A percentile compares a stretch with the other conserved stretches of the same genome.
These are phyloP conservation scores for Drosophila anceps DNA, from an alignment of 2,888 invertebrate genomes.

Conservation along the genomic window DNA sequence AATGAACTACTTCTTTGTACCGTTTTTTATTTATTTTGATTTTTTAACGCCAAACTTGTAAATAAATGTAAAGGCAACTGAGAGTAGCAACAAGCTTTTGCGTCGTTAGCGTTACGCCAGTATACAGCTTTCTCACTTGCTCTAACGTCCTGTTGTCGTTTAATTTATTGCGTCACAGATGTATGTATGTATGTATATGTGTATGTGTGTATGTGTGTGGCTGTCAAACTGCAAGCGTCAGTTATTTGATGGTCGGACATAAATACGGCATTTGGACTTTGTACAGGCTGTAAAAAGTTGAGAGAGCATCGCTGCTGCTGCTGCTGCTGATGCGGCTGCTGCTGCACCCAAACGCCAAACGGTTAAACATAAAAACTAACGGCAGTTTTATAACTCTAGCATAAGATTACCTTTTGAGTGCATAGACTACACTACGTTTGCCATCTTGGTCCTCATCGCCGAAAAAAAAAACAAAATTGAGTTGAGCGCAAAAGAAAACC, in stretches of 20 bases:
- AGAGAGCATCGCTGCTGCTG: slow-evolving; percentile 25
- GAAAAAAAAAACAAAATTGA: slow-evolving; percentile 61
- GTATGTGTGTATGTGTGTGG: slow-evolving; percentile 22
- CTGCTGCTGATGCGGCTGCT: slow-evolving; percentile 39
- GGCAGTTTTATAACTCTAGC: slow-evolving; percentile 77
- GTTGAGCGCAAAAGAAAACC: slow-evolving; percentile 50
- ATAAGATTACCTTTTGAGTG: slow-evolving; percentile 74
- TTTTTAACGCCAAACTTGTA: slow-evolving; percentile 9
- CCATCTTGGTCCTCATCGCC: slow-evolving; percentile 53
- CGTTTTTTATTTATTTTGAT: slow-evolving; percentile 10
- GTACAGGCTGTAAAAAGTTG: slow-evolving; percentile 51
- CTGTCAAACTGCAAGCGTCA: slow-evolving; percentile 58
- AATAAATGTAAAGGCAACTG: slow-evolving; percentile 24
- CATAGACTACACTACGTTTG: slow-evolving; percentile 42
- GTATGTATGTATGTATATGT: background rate
- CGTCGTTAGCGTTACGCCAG: slow-evolving; percentile 44
- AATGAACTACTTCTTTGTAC: slow-evolving; percentile 48
- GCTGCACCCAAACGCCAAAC: slow-evolving; percentile 77
- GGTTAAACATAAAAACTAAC: slow-evolving; percentile 78
- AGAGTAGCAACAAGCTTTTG: slow-evolving; percentile 44
- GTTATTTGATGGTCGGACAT: slow-evolving; percentile 53
- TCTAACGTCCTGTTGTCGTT: slow-evolving; percentile 19
- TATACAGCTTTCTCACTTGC: background rate
- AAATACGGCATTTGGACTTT: slow-evolving; percentile 60
- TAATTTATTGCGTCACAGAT: slow-evolving; percentile 60